Percentiles rank a stretch among this genome's conserved stretches.
These are phyloP conservation scores for Parthenolecanium corni DNA, from an alignment of 2,888 invertebrate genomes.

Conservation along the genomic window DNA sequence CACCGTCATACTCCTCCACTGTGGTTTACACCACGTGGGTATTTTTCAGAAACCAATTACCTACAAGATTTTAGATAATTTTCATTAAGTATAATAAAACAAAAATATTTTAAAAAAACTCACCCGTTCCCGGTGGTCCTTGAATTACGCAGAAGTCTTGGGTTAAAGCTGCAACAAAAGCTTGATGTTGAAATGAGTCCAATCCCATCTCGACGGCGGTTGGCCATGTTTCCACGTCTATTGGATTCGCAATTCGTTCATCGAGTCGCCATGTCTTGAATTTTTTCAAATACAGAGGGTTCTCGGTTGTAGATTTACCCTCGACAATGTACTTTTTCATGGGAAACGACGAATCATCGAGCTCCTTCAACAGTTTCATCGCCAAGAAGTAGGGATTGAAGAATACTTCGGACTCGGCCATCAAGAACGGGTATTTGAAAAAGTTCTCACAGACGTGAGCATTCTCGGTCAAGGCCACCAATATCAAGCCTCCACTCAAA, in stretches of 20 bases:
- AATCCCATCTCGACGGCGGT: conserved; percentile 41
- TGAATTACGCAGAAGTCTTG: conserved; percentile 66
- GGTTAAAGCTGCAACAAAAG: conserved; percentile 55
- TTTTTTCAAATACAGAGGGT: conserved; percentile 40
- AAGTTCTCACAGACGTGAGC: neutral
- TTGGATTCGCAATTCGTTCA: neutral
- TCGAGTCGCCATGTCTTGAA: neutral
- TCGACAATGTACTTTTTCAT: conserved; percentile 57
- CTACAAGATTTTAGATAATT: no score
- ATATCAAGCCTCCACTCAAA: conserved; percentile 12
- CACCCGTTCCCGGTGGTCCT: conserved; percentile 82
- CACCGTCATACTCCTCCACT: no score
- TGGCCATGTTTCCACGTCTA: conserved; percentile 28
- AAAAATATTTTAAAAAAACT: no score
- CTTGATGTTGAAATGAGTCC: conserved; percentile 54
- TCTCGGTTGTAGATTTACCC: conserved; percentile 36
- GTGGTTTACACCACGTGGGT: no score
- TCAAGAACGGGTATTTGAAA: neutral
- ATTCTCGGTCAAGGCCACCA: conserved; percentile 9
- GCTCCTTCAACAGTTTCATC: conserved; percentile 51
- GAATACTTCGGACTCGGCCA: conserved; percentile 56
- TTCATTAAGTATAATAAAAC: no score
- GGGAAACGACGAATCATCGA: conserved; percentile 48
- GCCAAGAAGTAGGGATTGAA: conserved; percentile 73
- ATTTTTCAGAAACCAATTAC: no score